These are phyloP conservation scores for Rhynchotus rufescens DNA, from an alignment of 2,797 vertebrate species.

Conservation along the genomic window DNA sequence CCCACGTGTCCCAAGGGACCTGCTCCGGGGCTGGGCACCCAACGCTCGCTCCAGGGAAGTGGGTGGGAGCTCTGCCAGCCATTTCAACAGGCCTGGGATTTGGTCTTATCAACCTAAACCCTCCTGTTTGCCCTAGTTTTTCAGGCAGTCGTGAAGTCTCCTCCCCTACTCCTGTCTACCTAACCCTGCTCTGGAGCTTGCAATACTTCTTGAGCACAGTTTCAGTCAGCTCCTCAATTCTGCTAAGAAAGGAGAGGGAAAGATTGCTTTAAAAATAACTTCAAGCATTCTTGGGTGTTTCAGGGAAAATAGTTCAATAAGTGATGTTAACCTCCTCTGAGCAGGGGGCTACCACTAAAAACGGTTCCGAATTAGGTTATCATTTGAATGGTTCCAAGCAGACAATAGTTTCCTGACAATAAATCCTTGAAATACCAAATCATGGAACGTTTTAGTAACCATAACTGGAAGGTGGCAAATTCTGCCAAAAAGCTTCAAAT, in stretches of 20 bases:
- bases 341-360: neutral
- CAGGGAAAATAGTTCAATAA: neutral
- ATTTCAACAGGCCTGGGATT: rapidly evolving
- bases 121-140: neutral
- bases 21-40: neutral
- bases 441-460: conserved; percentile 12
- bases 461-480: conserved; percentile 18
- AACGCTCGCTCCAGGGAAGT: neutral
- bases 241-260: neutral
- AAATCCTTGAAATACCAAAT: conserved; percentile 42
- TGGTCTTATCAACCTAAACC: neutral
- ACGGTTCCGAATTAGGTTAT: neutral
- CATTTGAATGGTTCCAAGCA: neutral
- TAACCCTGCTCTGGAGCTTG: neutral
- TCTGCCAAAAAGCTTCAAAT: conserved; percentile 35
- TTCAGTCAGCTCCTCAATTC: neutral
- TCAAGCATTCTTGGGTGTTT: neutral
- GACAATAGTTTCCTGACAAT: conserved; percentile 55
- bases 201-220: neutral
- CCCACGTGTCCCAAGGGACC: neutral
- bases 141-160: neutral
- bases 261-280: neutral
- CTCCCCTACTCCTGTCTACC: neutral
- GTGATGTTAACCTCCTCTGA: neutral
- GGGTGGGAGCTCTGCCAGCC: neutral